Base-by-base conservation (phyloP, 1,140 invertebrate genomes). In the Littorina saxatilis region DNA sequence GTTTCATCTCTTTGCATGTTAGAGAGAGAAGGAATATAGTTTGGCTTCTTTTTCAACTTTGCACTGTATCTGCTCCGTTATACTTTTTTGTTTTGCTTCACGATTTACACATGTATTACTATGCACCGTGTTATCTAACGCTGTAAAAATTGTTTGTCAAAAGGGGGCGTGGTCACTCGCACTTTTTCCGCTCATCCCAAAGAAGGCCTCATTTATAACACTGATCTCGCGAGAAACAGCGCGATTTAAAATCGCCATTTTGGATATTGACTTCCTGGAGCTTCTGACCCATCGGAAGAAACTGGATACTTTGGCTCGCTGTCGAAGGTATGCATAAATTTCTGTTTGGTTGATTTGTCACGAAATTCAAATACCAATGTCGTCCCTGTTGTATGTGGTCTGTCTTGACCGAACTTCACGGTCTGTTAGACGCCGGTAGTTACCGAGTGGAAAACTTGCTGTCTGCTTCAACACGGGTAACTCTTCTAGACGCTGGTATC, bases 201-300 rank as follows among this genome's bases (percentile, higher is more conserved):
- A n/a, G n/a, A n/a, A n/a, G n/a, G n/a, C n/a, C n/a, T n/a, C 32
- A 68, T 29, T 68, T 68, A 9, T 39, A 35, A 39, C 66, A 68
- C 23, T 13, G 23, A 68, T 73, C 70, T 73, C 76, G 55, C 76
- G 76, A 78, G 76, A 66, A 3, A 61, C 29, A 37, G 39, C 23
- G 39, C 76, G 58, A 78, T 2, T 78, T 20, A 13, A 29, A 37
- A 29, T 29, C n/a, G 76, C 76, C 76, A 78, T 78, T 61, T 78
- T 78, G 76, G 76, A 40, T 78, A 78, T 66, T 78, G 76, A 78
- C 76, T 78, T 78, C 76, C 76, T 63, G 76, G 39, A 78, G 76
- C 23, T 78, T 39, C 58, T 37, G 29, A 32, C 3, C 55, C 35
- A 78, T 37, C 35, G 29, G 55, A 63, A 66, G 37, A 78, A 78